phyloP scores from a whole-genome alignment of 2,797 vertebrate species.

The Margarornis squamiger region DNA sequence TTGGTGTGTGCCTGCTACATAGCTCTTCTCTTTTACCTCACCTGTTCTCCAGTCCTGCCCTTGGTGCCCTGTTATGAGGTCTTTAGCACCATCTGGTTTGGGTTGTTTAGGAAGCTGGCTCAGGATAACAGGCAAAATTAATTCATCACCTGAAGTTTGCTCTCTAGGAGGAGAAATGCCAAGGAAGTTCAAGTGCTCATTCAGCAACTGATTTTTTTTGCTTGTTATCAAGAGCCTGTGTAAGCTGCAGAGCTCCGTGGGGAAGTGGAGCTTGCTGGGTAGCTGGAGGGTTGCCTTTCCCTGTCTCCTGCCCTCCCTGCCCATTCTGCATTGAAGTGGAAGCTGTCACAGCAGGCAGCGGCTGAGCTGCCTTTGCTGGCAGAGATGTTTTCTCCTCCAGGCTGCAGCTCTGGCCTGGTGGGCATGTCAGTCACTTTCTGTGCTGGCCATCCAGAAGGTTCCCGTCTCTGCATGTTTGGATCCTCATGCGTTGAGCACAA shows the following conservation, averaged over 20 bases:
- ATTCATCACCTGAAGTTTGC: neutral
- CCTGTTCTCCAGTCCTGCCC: neutral
- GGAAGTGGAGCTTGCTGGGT: neutral
- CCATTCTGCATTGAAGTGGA: neutral
- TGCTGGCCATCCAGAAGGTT: conserved; percentile 26
- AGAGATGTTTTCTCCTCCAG: conserved; percentile 1
- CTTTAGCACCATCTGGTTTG: neutral
- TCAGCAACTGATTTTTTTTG: conserved; percentile 3
- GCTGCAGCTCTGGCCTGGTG: neutral
- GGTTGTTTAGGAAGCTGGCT: neutral
- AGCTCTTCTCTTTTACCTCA: neutral
- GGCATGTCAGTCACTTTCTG: neutral
- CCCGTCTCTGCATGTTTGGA: neutral
- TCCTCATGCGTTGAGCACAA: neutral
- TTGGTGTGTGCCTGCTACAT: neutral
- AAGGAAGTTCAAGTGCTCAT: neutral
- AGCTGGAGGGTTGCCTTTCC: conserved; percentile 21
- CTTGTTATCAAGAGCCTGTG: neutral
- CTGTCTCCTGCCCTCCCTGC: neutral
- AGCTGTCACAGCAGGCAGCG: neutral
- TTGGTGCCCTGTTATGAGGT: neutral
- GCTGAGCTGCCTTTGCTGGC: conserved; percentile 13
- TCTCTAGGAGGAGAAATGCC: neutral
- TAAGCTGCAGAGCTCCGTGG: neutral
- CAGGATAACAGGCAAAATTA: neutral